phyloP scores from a whole-genome alignment of 1,140 invertebrate genomes.

The Halyomorpha halys region DNA sequence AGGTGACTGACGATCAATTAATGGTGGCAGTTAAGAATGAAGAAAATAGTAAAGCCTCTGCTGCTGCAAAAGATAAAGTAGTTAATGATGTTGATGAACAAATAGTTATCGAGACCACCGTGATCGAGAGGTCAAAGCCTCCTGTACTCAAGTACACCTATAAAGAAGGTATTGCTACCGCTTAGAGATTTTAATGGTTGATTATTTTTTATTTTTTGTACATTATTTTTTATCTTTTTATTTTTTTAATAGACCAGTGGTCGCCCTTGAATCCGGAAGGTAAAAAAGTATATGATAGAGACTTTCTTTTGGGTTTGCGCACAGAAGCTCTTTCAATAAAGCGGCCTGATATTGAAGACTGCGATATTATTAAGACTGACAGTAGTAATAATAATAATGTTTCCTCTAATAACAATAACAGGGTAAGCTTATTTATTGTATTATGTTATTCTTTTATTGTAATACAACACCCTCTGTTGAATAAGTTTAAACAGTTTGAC shows the following conservation, averaged over 20 bases:
- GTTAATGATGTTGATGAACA: not conserved
- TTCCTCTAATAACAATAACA: not conserved
- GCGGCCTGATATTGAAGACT: constrained; percentile 57
- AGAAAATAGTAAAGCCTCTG: constrained; percentile 34
- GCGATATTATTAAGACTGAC: constrained; percentile 48
- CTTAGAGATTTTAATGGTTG: not conserved
- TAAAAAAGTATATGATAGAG: constrained; percentile 69
- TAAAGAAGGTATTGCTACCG: constrained; percentile 35
- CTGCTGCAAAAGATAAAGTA: not conserved
- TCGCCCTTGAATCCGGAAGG: constrained; percentile 68
- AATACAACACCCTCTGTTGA: too few relatives aligned
- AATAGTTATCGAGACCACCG: constrained; percentile 25
- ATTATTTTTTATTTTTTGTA: not conserved
- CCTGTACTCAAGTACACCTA: constrained; percentile 38
- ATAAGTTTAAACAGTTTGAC: too few relatives aligned
- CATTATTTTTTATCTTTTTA: not conserved
- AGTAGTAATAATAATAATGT: not conserved
- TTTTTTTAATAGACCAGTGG: constrained; percentile 58
- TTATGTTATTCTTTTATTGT: not conserved
- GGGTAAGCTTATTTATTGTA: not conserved
- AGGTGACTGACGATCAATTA: constrained; percentile 17
- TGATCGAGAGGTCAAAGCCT: constrained; percentile 13
- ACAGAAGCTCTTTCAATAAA: constrained; percentile 57
- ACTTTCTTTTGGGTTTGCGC: constrained; percentile 64
- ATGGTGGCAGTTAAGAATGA: constrained; percentile 42